Conservation (phyloP, 2,797 vertebrate genomes). For the Capromys pilorides region DNA sequence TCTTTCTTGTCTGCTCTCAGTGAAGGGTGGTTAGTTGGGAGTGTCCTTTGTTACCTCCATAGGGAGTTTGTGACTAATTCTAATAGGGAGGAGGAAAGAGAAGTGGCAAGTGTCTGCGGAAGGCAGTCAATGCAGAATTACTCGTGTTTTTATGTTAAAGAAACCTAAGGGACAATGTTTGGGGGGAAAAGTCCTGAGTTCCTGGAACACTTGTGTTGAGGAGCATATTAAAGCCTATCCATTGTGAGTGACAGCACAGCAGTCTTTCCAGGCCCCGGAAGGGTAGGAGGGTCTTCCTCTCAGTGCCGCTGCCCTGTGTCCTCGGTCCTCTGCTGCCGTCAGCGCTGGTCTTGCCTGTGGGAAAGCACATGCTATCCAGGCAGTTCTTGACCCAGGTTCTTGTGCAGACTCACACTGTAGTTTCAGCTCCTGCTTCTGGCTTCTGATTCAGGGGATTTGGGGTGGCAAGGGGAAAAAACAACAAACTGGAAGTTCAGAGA, state of each 20-base stretch:
- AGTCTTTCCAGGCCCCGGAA: not conserved
- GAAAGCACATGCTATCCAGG: too few species aligned
- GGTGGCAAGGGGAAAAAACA: too few species aligned
- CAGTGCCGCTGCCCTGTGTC: not conserved
- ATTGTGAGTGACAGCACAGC: not conserved
- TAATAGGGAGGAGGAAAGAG: not conserved
- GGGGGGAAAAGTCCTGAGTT: not conserved
- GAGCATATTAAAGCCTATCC: not conserved
- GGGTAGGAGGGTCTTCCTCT: not conserved
- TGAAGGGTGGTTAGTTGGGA: not conserved
- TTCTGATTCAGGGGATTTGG: not conserved
- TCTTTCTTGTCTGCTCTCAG: not conserved
- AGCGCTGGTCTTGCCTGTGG: not conserved
- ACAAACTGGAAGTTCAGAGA: not conserved
- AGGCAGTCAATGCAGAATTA: not conserved
- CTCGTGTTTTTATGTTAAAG: not conserved
- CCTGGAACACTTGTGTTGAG: not conserved
- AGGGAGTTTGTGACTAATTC: rapidly evolving
- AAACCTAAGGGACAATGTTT: not conserved
- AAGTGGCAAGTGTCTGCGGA: not conserved
- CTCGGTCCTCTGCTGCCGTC: not conserved
- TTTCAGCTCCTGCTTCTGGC: not conserved
- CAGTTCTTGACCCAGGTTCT: not conserved
- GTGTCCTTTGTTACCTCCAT: rapidly evolving
- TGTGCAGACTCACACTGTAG: not conserved